phyloP scores from a whole-genome alignment of 1,140 invertebrate species.

The Trichonephila clavata region DNA sequence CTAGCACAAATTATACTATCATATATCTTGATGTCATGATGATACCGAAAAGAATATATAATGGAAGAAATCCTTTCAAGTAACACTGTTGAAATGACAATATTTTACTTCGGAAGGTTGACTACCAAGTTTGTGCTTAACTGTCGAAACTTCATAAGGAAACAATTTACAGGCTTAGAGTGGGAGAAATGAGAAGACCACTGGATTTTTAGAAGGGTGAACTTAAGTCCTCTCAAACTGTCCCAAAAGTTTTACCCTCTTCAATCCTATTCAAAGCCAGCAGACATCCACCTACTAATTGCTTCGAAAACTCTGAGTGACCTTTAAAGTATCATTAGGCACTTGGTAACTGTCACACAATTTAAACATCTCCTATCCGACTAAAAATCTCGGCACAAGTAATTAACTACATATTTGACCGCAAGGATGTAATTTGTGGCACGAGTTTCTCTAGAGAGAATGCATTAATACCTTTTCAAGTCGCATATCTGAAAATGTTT shows the following conservation, averaged over 20 bases:
- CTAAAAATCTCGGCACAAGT: conserved; percentile 59
- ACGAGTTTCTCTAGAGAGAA: conserved; percentile 6
- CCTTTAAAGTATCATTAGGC: conserved; percentile 72
- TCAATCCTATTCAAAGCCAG: conserved; percentile 32
- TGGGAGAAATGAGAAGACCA: too few species aligned
- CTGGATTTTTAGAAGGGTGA: too few species aligned
- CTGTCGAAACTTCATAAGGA: too few species aligned
- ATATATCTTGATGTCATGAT: too few species aligned
- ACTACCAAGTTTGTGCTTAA: too few species aligned
- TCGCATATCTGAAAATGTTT: conserved; percentile 60
- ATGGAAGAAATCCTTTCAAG: too few species aligned
- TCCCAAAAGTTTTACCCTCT: neutral
- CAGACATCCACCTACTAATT: conserved; percentile 30
- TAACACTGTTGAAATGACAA: too few species aligned
- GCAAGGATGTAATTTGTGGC: conserved; percentile 67
- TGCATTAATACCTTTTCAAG: conserved; percentile 70
- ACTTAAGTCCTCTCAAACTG: neutral
- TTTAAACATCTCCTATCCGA: conserved; percentile 47
- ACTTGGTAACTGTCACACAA: conserved; percentile 61
- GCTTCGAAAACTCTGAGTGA: conserved; percentile 61
- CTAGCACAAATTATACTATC: too few species aligned
- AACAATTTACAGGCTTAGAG: too few species aligned
- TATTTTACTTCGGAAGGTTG: too few species aligned
- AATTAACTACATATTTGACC: conserved; percentile 74
- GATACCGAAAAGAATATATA: too few species aligned